Conservation (phyloP, 1,140 invertebrate genomes). For the Apis florea region DNA sequence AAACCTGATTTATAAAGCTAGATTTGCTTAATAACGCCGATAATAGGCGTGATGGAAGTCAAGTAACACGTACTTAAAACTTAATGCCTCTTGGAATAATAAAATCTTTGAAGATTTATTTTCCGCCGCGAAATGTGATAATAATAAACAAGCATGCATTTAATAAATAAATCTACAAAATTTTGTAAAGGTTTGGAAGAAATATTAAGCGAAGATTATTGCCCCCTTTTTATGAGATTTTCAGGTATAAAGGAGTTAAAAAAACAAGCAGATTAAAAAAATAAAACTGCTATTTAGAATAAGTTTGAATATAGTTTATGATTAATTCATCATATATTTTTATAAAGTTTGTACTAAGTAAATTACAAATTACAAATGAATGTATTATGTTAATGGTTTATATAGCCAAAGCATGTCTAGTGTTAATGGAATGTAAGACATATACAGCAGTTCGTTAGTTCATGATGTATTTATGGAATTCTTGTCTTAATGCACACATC, state of each 20-base stretch:
- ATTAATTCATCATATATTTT: too few species aligned
- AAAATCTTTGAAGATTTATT: conserved; percentile 3
- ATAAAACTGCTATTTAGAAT: neutral
- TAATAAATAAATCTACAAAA: neutral
- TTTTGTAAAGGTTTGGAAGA: neutral
- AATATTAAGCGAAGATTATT: neutral
- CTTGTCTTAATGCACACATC: neutral
- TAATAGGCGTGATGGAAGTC: conserved; percentile 44
- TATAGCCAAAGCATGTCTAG: neutral
- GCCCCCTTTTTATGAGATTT: too few species aligned
- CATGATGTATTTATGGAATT: conserved; percentile 1
- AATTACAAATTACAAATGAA: too few species aligned
- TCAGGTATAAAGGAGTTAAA: neutral
- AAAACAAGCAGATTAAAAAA: neutral
- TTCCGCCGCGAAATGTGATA: neutral
- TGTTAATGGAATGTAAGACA: neutral
- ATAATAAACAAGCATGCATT: neutral
- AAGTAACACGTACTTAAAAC: conserved; percentile 41
- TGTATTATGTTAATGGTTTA: neutral
- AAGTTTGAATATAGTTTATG: neutral
- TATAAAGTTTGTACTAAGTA: too few species aligned
- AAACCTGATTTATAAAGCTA: conserved; percentile 44
- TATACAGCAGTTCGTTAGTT: neutral
- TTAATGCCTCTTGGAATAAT: conserved; percentile 23
- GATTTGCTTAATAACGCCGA: conserved; percentile 45